Evolutionary conservation across 2,888 invertebrate species (phyloP).

Genomic region (Alsophila aescularia): DNA sequence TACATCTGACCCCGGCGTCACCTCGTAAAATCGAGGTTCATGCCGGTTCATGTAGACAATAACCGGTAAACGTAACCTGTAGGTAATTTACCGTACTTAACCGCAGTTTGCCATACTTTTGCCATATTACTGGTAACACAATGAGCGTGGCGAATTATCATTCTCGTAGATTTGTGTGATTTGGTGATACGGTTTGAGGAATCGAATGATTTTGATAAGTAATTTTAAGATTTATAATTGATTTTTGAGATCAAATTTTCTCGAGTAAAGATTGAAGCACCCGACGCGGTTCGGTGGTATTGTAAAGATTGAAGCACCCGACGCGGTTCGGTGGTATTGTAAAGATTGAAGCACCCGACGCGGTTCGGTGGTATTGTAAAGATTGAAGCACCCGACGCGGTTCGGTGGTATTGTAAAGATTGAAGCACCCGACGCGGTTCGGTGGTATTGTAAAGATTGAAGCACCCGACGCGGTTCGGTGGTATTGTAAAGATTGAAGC

Average conservation of each 20-base stretch:
- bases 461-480: no score
- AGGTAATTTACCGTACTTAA: slow-evolving; percentile 59
- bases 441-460: no score
- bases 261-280: no score
- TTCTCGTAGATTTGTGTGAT: not conserved
- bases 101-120: slow-evolving; percentile 49
- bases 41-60: slow-evolving; percentile 46
- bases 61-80: slow-evolving; percentile 49
- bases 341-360: no score
- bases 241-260: not conserved
- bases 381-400: no score
- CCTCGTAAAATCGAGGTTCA: slow-evolving; percentile 50
- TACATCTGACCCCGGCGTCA: slow-evolving; percentile 51
- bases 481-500: no score
- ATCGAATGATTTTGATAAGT: slow-evolving; percentile 8
- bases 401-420: no score
- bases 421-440: no score
- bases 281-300: no score
- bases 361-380: no score
- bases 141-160: slow-evolving; percentile 15
- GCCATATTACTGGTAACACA: slow-evolving; percentile 50
- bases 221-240: slow-evolving; percentile 4
- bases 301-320: no score
- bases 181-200: slow-evolving; percentile 2
- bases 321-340: no score